Conservation (phyloP, 1,140 invertebrate species). For the Heterodera schachtii region DNA sequence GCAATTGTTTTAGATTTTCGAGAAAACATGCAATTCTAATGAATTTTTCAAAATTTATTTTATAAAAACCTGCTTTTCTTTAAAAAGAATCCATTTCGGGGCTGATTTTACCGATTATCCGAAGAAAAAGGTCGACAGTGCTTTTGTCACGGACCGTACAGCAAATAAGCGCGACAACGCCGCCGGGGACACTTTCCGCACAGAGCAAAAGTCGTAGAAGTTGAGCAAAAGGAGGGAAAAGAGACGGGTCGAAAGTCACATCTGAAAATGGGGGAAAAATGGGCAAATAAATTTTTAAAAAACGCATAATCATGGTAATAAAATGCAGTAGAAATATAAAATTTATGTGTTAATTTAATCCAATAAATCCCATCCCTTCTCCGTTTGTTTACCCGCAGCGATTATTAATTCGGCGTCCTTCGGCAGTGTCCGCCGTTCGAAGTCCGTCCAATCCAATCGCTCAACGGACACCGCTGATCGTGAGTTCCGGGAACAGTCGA, state of each 20-base stretch:
- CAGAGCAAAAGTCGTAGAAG: neutral
- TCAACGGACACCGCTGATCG: neutral
- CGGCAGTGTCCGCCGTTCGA: neutral
- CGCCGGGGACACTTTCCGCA: neutral
- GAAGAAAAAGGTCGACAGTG: neutral
- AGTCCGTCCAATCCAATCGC: constrained; percentile 1
- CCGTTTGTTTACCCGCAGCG: neutral
- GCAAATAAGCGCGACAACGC: neutral
- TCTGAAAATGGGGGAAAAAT: neutral
- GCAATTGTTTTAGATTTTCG: no score
- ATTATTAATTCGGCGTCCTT: neutral
- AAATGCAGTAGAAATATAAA: no score
- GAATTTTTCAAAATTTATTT: no score
- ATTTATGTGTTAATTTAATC: no score
- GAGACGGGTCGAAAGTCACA: neutral
- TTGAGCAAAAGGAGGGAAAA: neutral
- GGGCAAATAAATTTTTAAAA: no score
- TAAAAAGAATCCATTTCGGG: no score
- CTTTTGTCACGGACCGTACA: neutral
- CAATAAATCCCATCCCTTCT: neutral
- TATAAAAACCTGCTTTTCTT: no score
- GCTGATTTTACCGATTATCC: neutral
- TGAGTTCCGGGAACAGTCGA: neutral
- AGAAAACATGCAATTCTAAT: no score
- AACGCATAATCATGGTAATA: no score